Base-by-base conservation (phyloP, 2,113 vertebrate genomes). In the Mobula birostris region DNA sequence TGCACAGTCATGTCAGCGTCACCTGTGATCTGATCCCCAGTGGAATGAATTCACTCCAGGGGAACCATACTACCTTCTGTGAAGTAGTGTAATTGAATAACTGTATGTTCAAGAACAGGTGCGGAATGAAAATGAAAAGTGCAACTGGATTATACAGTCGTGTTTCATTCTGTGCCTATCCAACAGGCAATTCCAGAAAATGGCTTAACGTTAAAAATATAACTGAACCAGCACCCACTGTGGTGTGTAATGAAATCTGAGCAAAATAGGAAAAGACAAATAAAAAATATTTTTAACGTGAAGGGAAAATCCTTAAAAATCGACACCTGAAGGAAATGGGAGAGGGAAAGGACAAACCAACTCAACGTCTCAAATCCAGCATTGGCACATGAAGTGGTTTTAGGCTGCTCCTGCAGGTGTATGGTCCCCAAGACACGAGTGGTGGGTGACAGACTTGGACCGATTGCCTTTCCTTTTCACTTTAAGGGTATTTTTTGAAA, bases 1-100 rank as follows among this genome's bases (percentile, higher is more conserved):
- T 93, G 91, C 32, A 56, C 68, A 72, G 70, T 63, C 85, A 90
- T 90, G 85, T 90, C 61, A 90, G 85, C 29, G 19, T 90, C 85
- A 90, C 85, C 83, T 90, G 61, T 68, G 85, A 90, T 68, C 85
- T 14, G 29, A 36, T 66, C 61, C 85, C 61, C 61, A 7, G 58
- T 3, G 85, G 85, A 32, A 90, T 90, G 63, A 66, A 29, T 14
- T 66, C 85, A 68, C 85, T 90, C 85, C 7, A 32, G 85, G 63
- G 85, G 61, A 15, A 90, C 85, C 61, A 32, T 66, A 32, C 68
- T 90, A 32, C 63, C 85, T 63, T 66, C 85, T 90, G 85, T 90
- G 85, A 61, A 90, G 66, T 87, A n/a, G 56, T 15, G 27, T 61
- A 87, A 87, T 17, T 68, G 85, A 88, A 88, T 63, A 88, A 66